phyloP scores from a whole-genome alignment of 2,797 vertebrate genomes.

The Sebastolobus altivelis region DNA sequence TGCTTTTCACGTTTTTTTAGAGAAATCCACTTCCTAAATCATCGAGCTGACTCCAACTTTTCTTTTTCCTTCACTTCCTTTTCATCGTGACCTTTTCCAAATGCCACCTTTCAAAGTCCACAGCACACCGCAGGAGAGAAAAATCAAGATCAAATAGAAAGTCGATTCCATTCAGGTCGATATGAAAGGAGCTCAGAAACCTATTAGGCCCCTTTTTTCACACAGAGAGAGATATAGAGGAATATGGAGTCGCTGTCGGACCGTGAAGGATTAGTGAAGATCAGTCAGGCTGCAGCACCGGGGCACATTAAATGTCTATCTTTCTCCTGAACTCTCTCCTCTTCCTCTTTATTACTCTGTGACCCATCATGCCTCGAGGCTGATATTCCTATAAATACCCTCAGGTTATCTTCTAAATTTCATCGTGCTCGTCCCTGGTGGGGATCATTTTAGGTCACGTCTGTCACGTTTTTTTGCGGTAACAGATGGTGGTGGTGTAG shows the following conservation, averaged over 20 bases:
- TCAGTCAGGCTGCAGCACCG: conserved; percentile 2
- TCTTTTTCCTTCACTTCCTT: neutral
- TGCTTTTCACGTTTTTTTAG: neutral
- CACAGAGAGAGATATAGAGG: neutral
- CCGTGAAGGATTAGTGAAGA: conserved; percentile 8
- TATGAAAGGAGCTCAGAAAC: conserved; percentile 1
- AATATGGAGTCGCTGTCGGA: conserved; percentile 7
- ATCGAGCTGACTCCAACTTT: neutral
- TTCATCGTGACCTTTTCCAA: neutral
- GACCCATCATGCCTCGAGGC: neutral
- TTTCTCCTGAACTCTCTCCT: neutral
- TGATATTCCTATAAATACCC: conserved; percentile 26
- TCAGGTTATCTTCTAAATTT: neutral
- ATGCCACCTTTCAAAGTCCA: neutral
- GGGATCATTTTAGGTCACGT: conserved; percentile 20
- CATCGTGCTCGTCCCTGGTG: neutral
- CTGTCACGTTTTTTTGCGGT: neutral
- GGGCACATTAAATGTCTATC: neutral
- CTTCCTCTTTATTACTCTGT: neutral
- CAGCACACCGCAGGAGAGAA: neutral
- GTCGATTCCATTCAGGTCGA: neutral
- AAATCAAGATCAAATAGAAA: neutral
- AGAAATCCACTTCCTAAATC: neutral
- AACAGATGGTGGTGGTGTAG: neutral
- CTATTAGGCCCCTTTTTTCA: neutral